Base-by-base conservation (phyloP, 2,888 invertebrate species). In the Nymphalis polychloros region DNA sequence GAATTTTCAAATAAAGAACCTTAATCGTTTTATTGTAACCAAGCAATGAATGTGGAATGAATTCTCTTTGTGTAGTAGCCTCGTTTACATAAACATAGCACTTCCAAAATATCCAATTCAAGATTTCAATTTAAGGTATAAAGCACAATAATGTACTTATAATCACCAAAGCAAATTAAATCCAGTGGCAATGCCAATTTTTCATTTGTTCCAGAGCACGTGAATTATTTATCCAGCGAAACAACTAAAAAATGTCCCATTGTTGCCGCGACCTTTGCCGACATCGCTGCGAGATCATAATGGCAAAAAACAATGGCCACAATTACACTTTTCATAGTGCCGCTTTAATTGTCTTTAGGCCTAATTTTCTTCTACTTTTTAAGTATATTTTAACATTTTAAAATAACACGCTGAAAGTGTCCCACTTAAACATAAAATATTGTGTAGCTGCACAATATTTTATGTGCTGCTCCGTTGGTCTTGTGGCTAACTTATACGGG, bases 301-400 rank as follows among this genome's bases (percentile, higher is more conserved):
- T 27, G 53, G 61, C 49, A 48, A 23, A 49, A 64, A 64, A 71
- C 71, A 69, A 71, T 67, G 61, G 64, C 47, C 53, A 62, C 59
- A 69, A 69, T 71, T 69, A 71, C 63, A 66, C 61, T 46, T 52
- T 52, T 69, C 69, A 67, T 71, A 71, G 67, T 63, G 67, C 64
- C 69, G 52, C 67, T 67, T 64, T 64, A 69, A 71, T 71, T 53
- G 69, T 67, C 69, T 69, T 59, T 60, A 47, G 48, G 50, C 13
- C 63, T 48, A 68, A 68, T 64, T 68, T 68, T 60, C 63, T 50
- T 48, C 61, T 19, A 35, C 19, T 20, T 19, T 64, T 64, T 35
- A 41, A 59, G 35, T 67, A 49, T 63, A 59, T 68, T 68, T 50
- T 31, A 31, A 20, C 23, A 16, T 59, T 55, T 49, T 63, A 63